These are phyloP conservation scores for Neofelis nebulosa DNA, from an alignment of 2,113 vertebrate genomes.

Conservation along the genomic window DNA sequence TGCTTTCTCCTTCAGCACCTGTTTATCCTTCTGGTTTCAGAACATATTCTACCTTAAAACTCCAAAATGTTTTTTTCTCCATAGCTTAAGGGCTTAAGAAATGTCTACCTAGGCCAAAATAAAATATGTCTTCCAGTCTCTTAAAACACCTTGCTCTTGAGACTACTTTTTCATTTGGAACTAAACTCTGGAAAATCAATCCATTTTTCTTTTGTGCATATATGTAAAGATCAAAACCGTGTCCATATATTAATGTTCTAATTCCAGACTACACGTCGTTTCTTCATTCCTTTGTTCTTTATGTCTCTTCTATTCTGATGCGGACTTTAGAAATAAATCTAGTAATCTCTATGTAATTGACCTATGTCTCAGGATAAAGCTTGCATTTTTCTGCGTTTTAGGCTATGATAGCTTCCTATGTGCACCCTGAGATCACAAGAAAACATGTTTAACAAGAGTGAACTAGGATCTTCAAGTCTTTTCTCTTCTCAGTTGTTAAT, in stretches of 20 bases:
- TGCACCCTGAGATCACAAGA: background rate
- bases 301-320: background rate
- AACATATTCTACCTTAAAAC: background rate
- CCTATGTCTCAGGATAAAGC: background rate
- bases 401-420: no score
- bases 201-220: background rate
- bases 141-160: background rate
- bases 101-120: background rate
- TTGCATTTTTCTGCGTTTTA: background rate
- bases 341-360: no score
- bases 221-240: background rate
- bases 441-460: background rate
- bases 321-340: background rate
- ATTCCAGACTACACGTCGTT: background rate
- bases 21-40: background rate
- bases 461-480: background rate
- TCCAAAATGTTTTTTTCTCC: background rate
- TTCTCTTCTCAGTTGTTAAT: background rate
- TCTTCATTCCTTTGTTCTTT: background rate
- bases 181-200: background rate
- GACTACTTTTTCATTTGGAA: background rate
- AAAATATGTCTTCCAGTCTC: background rate
- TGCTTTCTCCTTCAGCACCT: background rate
- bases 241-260: background rate
- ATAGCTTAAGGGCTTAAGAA: background rate